Evolutionary conservation across 2,113 vertebrate species (phyloP).

Genomic region (Protobothrops mucrosquamatus): DNA sequence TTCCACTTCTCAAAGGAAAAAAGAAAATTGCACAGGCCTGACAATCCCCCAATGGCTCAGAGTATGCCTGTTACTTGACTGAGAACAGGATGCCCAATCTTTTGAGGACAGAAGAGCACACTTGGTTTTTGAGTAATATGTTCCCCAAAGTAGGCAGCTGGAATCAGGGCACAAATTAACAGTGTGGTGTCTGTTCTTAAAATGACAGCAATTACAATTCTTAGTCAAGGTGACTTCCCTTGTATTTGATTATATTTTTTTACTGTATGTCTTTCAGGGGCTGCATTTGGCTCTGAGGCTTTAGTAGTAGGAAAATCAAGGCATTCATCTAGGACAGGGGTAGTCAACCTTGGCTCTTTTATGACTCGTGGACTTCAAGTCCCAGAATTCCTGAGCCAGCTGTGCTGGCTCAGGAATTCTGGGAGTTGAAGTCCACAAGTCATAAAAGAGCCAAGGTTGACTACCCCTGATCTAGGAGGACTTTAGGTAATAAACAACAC

Average conservation of each 20-base stretch:
- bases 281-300: background rate
- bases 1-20: background rate
- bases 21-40: background rate
- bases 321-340: background rate
- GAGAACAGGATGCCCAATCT: background rate
- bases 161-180: background rate
- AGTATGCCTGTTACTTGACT: background rate
- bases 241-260: background rate
- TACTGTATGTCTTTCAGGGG: background rate
- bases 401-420: no score
- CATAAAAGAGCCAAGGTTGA: no score
- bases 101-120: background rate
- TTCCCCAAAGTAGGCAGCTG: background rate
- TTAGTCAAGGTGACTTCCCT: background rate
- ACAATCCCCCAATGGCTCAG: background rate
- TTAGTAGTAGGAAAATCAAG: background rate
- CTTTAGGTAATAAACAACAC: background rate
- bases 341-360: no score
- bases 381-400: no score
- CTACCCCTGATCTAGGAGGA: background rate
- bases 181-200: background rate
- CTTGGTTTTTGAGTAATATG: background rate
- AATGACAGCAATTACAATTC: background rate
- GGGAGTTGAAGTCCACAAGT: no score
- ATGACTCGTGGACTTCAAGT: no score